Evolutionary conservation across 2,888 invertebrate genomes (phyloP).

Genomic region (Syritta pipiens): DNA sequence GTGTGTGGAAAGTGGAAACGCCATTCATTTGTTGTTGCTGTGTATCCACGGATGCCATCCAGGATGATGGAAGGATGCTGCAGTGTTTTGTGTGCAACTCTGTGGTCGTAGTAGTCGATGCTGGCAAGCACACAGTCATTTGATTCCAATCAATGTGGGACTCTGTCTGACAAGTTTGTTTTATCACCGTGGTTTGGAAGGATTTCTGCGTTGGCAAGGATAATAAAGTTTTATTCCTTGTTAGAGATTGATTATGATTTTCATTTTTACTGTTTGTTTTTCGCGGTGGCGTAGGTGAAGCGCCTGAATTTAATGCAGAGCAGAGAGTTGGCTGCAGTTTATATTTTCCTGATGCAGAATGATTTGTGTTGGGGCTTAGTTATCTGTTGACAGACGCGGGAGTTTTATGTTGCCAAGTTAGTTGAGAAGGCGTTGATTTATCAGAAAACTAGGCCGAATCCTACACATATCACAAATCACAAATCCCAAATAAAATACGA

Average conservation of each 20-base stretch:
- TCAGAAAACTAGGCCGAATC: too few relatives aligned
- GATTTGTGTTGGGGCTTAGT: too few relatives aligned
- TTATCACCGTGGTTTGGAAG: slow-evolving; percentile 59
- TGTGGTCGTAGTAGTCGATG: neutral
- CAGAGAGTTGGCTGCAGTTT: too few relatives aligned
- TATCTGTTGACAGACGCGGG: too few relatives aligned
- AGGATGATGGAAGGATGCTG: slow-evolving; percentile 65
- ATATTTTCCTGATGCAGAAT: too few relatives aligned
- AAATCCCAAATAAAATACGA: too few relatives aligned
- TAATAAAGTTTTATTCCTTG: slow-evolving; percentile 51
- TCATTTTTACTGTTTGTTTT: slow-evolving; percentile 12
- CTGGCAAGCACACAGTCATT: slow-evolving; percentile 37
- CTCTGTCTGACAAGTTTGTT: slow-evolving; percentile 68
- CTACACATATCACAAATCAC: too few relatives aligned
- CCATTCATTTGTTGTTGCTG: slow-evolving; percentile 2
- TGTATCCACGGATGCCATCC: neutral
- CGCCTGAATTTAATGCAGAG: slow-evolving; percentile 38
- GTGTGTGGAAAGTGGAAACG: slow-evolving; percentile 45
- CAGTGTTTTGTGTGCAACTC: slow-evolving; percentile 45
- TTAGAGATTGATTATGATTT: slow-evolving; percentile 50
- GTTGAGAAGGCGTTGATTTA: too few relatives aligned
- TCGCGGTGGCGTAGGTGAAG: neutral
- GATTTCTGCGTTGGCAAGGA: slow-evolving; percentile 55
- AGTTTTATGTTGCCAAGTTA: too few relatives aligned
- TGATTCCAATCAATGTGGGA: slow-evolving; percentile 67